phyloP scores from a whole-genome alignment of 2,113 vertebrate genomes.

The Notarius quadriscutis region DNA sequence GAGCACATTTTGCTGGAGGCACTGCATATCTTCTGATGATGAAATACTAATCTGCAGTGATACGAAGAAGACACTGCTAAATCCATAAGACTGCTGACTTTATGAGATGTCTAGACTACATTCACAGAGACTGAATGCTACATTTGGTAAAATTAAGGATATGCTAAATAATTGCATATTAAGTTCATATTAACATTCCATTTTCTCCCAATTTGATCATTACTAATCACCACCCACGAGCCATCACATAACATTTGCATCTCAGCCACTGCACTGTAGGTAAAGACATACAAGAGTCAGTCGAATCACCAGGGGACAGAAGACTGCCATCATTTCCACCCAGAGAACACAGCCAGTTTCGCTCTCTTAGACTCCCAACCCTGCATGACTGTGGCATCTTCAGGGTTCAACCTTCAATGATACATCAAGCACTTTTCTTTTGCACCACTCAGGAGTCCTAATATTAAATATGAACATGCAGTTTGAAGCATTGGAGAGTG shows the following conservation, averaged over 20 bases:
- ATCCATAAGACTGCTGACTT: background rate
- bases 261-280: background rate
- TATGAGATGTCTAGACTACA: background rate
- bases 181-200: background rate
- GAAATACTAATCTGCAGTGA: slow-evolving; percentile 29
- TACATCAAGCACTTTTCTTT: background rate
- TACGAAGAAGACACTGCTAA: slow-evolving; percentile 13
- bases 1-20: slow-evolving; percentile 20
- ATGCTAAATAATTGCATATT: background rate
- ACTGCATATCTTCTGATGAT: slow-evolving; percentile 27
- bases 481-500: background rate
- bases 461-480: background rate
- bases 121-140: background rate
- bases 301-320: background rate
- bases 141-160: background rate
- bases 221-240: background rate
- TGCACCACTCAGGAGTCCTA: background rate
- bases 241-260: background rate
- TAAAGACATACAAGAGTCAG: background rate
- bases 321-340: background rate
- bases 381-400: background rate
- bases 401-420: background rate
- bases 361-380: background rate
- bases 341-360: background rate
- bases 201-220: background rate